Conservation (phyloP, 2,113 vertebrate genomes). For the Microcebus griseorufus region DNA sequence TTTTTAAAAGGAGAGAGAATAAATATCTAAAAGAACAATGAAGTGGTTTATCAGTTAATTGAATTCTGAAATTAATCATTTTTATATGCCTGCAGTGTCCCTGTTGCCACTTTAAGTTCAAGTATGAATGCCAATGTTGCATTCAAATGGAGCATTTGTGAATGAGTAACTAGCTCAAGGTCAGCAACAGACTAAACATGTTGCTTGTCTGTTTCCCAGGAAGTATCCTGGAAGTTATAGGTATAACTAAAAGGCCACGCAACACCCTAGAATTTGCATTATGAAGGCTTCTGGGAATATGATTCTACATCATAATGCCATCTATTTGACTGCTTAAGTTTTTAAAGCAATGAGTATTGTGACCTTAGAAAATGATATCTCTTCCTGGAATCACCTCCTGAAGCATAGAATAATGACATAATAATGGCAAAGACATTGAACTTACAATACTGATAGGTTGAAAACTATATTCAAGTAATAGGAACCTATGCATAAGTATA, state of each 20-base stretch:
- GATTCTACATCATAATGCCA: not conserved
- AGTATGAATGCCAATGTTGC: slow-evolving; percentile 42
- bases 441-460: not conserved
- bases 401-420: not conserved
- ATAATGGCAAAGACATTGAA: not conserved
- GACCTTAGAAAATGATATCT: slow-evolving; percentile 45
- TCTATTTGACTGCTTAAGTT: slow-evolving; percentile 17
- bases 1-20: slow-evolving; percentile 41
- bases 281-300: slow-evolving; percentile 44
- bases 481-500: not conserved
- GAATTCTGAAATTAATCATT: slow-evolving; percentile 66
- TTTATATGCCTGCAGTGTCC: slow-evolving; percentile 55
- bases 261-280: slow-evolving; percentile 46
- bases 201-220: slow-evolving; percentile 33
- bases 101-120: slow-evolving; percentile 62
- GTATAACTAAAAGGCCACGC: slow-evolving; percentile 25
- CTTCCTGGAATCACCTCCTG: not conserved
- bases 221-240: slow-evolving; percentile 4
- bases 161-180: slow-evolving; percentile 63
- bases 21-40: slow-evolving; percentile 62
- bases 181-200: slow-evolving; percentile 40
- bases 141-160: slow-evolving; percentile 57
- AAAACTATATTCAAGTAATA: slow-evolving; percentile 19
- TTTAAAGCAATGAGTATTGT: slow-evolving; percentile 39
- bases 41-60: slow-evolving; percentile 73